A percentile compares a stretch with the other conserved stretches of the same genome.
phyloP scores from a whole-genome alignment of 2,113 vertebrate species.

The Sprattus sprattus region DNA sequence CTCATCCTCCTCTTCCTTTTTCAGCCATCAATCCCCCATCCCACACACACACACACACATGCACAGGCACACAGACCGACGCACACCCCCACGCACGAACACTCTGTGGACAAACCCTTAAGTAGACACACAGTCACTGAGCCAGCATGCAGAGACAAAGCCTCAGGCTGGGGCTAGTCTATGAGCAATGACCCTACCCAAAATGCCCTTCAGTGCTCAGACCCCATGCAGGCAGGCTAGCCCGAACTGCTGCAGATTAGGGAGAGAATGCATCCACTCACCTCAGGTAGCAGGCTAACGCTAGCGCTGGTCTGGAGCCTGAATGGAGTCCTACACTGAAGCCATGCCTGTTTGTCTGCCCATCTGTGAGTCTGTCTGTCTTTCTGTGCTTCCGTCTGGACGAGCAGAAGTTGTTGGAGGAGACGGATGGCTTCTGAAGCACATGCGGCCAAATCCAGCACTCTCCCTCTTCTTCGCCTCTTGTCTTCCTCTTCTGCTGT shows the following conservation, averaged over 20 bases:
- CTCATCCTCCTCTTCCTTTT: conserved; percentile 5
- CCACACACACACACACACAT: not conserved
- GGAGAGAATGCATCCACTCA: not conserved
- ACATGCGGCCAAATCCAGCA: conserved; percentile 12
- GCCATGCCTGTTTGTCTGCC: not conserved
- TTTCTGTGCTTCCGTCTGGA: not conserved
- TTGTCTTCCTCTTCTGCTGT: conserved; percentile 22
- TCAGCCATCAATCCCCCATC: conserved; percentile 3
- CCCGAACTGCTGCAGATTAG: not conserved
- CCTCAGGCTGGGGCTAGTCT: not conserved
- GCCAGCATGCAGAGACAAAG: not conserved
- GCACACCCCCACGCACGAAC: not conserved
- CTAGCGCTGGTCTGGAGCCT: not conserved
- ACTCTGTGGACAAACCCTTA: not conserved
- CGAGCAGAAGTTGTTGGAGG: not conserved
- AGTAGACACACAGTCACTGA: not conserved
- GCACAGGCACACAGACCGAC: not conserved
- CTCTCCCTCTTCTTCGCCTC: conserved; percentile 6
- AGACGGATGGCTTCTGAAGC: not conserved
- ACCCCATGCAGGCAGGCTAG: conserved; percentile 1
- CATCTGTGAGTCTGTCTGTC: not conserved
- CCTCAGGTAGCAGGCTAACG: not conserved
- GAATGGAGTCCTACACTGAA: not conserved
- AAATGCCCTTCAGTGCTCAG: conserved; percentile 2
- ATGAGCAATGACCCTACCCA: not conserved